Percentiles rank a stretch among this genome's conserved stretches.
phyloP scores from a whole-genome alignment of 2,113 vertebrate species.

The Oryzias woworae region DNA sequence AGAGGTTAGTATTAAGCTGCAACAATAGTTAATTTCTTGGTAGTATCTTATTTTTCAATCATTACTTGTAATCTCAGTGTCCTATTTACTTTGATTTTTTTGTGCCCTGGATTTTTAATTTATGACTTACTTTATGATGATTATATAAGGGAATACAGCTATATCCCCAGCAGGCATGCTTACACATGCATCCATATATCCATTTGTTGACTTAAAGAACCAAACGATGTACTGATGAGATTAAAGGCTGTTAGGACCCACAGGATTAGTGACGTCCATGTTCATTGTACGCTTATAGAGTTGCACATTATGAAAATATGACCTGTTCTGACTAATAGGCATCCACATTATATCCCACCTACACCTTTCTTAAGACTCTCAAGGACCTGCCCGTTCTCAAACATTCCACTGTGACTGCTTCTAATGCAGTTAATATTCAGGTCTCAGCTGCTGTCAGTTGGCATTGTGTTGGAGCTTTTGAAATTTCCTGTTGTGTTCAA shows the following conservation, averaged over 20 bases:
- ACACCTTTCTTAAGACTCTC: slow-evolving; percentile 7
- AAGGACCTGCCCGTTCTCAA: slow-evolving; percentile 2
- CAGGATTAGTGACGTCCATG: neutral
- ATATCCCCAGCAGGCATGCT: slow-evolving; percentile 3
- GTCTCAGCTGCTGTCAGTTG: slow-evolving; percentile 44
- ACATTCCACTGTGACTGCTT: slow-evolving; percentile 21
- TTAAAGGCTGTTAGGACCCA: slow-evolving; percentile 10
- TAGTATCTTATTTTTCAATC: slow-evolving; percentile 4
- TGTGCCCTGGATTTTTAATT: slow-evolving; percentile 38
- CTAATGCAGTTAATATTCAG: slow-evolving; percentile 42
- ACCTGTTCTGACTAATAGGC: slow-evolving; percentile 22
- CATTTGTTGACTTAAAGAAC: slow-evolving; percentile 3
- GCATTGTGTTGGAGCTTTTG: slow-evolving; percentile 47
- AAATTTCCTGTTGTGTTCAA: slow-evolving; percentile 32
- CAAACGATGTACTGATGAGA: slow-evolving; percentile 3
- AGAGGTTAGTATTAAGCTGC: no score
- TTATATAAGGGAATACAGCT: slow-evolving; percentile 35
- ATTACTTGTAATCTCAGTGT: slow-evolving; percentile 29
- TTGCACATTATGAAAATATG: slow-evolving; percentile 26
- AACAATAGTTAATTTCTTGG: no score
- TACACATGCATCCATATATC: neutral
- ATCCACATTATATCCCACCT: slow-evolving; percentile 3
- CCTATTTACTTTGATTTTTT: slow-evolving; percentile 23
- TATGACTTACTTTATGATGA: slow-evolving; percentile 2
- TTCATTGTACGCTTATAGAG: slow-evolving; percentile 22